Conservation (phyloP, 23 tunicate genomes). For the Oikopleura dioica region DNA sequence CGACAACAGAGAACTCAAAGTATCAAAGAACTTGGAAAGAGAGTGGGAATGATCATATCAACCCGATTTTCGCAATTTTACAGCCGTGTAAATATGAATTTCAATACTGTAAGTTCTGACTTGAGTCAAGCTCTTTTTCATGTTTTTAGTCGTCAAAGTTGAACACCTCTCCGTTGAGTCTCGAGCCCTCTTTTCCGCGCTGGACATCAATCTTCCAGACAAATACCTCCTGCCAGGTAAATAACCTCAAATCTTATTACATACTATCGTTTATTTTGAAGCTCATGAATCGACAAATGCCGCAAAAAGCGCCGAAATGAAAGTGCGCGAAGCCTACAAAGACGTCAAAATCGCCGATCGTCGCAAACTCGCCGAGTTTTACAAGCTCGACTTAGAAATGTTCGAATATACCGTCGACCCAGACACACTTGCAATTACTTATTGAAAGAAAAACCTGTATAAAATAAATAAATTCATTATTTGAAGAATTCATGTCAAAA, state of each 20-base stretch:
- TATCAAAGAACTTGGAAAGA: background rate
- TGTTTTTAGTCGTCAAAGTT: background rate
- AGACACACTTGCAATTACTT: background rate
- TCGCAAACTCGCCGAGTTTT: background rate
- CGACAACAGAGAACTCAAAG: background rate
- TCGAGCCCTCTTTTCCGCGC: background rate
- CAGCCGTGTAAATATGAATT: background rate
- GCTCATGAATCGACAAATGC: background rate
- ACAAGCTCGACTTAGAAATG: background rate
- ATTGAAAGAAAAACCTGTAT: too few relatives aligned
- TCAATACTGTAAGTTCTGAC: background rate
- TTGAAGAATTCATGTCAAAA: too few relatives aligned
- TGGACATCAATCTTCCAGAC: background rate
- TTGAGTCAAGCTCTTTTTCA: background rate
- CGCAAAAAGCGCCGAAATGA: background rate
- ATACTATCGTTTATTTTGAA: too few relatives aligned
- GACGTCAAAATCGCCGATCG: background rate
- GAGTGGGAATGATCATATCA: background rate
- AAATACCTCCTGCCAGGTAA: background rate
- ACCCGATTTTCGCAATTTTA: background rate
- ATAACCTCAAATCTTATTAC: too few relatives aligned
- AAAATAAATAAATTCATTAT: too few relatives aligned
- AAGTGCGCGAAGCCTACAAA: background rate
- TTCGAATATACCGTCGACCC: background rate
- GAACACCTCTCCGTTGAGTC: background rate